Conservation (phyloP, 2,888 invertebrate genomes). For the Entomobrya multifasciata region DNA sequence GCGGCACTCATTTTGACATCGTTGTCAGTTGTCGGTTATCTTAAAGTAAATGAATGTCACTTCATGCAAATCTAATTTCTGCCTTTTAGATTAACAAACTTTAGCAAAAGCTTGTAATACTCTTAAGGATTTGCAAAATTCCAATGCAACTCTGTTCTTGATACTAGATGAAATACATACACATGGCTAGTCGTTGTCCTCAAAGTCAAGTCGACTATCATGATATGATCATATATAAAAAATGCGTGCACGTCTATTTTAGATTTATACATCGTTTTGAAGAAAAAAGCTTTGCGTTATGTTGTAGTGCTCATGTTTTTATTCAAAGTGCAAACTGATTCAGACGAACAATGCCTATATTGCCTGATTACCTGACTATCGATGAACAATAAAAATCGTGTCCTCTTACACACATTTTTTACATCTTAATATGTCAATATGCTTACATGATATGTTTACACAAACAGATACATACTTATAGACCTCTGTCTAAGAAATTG, state of each 20-base stretch:
- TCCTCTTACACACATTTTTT: conserved; percentile 40
- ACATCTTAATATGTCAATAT: background rate
- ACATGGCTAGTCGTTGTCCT: conserved; percentile 29
- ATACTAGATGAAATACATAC: background rate
- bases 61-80: conserved; percentile 47
- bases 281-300: no score
- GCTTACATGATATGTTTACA: no score
- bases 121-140: no score
- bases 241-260: conserved; percentile 23
- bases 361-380: conserved; percentile 6
- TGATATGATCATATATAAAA: conserved; percentile 10
- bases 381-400: conserved; percentile 44
- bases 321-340: background rate
- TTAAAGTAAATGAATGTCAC: conserved; percentile 46
- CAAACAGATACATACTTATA: no score
- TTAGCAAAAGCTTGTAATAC: no score
- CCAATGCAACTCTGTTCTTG: background rate
- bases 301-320: conserved; percentile 1
- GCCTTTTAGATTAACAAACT: background rate
- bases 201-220: conserved; percentile 11
- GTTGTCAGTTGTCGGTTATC: background rate
- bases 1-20: conserved; percentile 9
- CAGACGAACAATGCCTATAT: conserved; percentile 8
- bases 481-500: no score
- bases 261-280: conserved; percentile 24